Percentiles rank a stretch among this genome's conserved stretches.
These are phyloP conservation scores for Tetanocera ferruginea DNA, from an alignment of 2,888 invertebrate genomes.

Conservation along the genomic window DNA sequence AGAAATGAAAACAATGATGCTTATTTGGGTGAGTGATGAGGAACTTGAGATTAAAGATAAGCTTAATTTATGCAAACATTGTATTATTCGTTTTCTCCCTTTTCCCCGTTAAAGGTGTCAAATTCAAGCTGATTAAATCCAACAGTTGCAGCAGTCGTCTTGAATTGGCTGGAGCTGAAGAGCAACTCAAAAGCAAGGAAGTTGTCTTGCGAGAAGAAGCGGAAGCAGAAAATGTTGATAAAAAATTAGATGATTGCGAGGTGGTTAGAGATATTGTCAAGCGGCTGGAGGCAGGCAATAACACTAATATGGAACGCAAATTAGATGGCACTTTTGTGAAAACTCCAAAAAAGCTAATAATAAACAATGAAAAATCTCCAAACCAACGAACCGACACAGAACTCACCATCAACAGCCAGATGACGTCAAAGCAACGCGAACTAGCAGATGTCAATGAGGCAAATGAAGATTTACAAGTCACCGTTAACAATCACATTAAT, in stretches of 20 bases:
- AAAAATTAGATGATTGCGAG: conserved; percentile 58
- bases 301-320: conserved; percentile 20
- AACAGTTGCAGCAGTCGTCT: conserved; percentile 88
- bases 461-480: conserved; percentile 55
- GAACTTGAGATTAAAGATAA: background rate
- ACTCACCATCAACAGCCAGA: conserved; percentile 71
- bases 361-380: background rate
- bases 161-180: conserved; percentile 79
- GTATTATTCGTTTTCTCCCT: background rate
- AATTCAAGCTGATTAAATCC: conserved; percentile 86
- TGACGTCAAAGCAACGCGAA: conserved; percentile 64
- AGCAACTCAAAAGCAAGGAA: background rate
- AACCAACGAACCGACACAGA: conserved; percentile 10
- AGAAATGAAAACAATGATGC: conserved; percentile 46
- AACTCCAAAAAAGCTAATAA: background rate
- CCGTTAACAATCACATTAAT: conserved; percentile 70
- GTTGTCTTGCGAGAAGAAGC: background rate
- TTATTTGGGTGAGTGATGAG: conserved; percentile 53
- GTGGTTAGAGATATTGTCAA: conserved; percentile 68
- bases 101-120: conserved; percentile 72
- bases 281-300: conserved; percentile 63
- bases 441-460: conserved; percentile 49
- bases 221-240: conserved; percentile 34
- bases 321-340: conserved; percentile 12
- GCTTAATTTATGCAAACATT: conserved; percentile 2